Percentiles rank a stretch among this genome's conserved stretches.
Conservation (phyloP, 1,140 invertebrate genomes). For the Drosophila insularis region DNA sequence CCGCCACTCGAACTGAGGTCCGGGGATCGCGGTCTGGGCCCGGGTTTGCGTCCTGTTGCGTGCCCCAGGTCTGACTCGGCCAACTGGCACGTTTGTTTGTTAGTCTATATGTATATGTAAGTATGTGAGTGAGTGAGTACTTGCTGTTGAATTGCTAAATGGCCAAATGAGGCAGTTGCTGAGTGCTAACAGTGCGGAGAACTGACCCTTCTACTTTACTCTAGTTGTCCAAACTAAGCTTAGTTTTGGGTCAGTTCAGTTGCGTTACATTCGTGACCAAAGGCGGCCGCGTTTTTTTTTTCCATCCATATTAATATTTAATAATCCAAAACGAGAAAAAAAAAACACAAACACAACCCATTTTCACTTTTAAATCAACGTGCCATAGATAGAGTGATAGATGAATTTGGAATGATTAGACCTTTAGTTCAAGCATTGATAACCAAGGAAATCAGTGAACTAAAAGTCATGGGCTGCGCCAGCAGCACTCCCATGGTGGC, state of each 20-base stretch:
- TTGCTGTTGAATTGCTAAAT: conserved; percentile 38
- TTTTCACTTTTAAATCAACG: neutral
- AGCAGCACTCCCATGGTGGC: conserved; percentile 80
- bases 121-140: neutral
- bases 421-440: conserved; percentile 15
- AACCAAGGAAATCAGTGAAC: conserved; percentile 18
- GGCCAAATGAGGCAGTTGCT: conserved; percentile 25
- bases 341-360: neutral
- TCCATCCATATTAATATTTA: conserved; percentile 58
- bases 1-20: conserved; percentile 1
- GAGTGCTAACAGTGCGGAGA: conserved; percentile 20
- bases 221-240: conserved; percentile 30
- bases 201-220: conserved; percentile 61
- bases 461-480: conserved; percentile 76
- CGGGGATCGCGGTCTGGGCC: conserved; percentile 15
- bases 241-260: conserved; percentile 73
- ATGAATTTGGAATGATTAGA: conserved; percentile 55
- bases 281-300: conserved; percentile 65
- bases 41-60: conserved; percentile 56
- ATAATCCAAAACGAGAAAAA: neutral
- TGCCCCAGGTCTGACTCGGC: conserved; percentile 31
- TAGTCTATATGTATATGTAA: neutral
- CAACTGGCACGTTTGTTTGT: conserved; percentile 17
- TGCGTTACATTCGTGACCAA: conserved; percentile 75
- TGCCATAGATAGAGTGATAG: conserved; percentile 18